phyloP scores from a whole-genome alignment of 2,888 invertebrate species.

The Saturnia pavonia region DNA sequence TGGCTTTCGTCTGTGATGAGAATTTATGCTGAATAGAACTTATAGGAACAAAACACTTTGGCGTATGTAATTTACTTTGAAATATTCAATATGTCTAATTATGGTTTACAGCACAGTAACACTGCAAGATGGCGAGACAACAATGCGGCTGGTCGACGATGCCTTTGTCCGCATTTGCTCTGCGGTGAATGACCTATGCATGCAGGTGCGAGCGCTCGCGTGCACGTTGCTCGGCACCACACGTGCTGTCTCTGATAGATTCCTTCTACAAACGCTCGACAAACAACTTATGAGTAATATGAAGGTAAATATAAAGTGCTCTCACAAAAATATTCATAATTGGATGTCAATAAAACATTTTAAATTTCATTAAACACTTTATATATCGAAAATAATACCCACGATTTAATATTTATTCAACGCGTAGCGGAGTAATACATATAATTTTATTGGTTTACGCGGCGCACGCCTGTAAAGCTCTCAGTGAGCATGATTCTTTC shows the following conservation, averaged over 20 bases:
- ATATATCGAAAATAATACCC: too few species aligned
- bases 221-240: slow-evolving; percentile 93
- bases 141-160: slow-evolving; percentile 95
- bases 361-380: too few species aligned
- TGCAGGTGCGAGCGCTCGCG: slow-evolving; percentile 92
- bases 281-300: slow-evolving; percentile 98
- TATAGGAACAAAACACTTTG: background rate
- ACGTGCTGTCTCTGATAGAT: slow-evolving; percentile 92
- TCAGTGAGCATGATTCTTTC: too few species aligned
- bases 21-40: background rate
- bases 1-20: too few species aligned
- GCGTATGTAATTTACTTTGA: background rate
- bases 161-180: slow-evolving; percentile 98
- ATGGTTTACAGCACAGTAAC: slow-evolving; percentile 82
- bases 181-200: slow-evolving; percentile 94
- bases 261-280: slow-evolving; percentile 97
- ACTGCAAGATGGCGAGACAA: slow-evolving; percentile 88
- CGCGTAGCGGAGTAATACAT: too few species aligned
- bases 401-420: too few species aligned
- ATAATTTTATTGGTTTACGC: too few species aligned
- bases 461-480: too few species aligned
- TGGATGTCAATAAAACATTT: background rate
- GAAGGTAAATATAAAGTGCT: slow-evolving; percentile 80
- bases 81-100: background rate
- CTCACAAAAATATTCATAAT: background rate